phyloP scores from a whole-genome alignment of 2,888 invertebrate species.

The Callosobruchus maculatus region DNA sequence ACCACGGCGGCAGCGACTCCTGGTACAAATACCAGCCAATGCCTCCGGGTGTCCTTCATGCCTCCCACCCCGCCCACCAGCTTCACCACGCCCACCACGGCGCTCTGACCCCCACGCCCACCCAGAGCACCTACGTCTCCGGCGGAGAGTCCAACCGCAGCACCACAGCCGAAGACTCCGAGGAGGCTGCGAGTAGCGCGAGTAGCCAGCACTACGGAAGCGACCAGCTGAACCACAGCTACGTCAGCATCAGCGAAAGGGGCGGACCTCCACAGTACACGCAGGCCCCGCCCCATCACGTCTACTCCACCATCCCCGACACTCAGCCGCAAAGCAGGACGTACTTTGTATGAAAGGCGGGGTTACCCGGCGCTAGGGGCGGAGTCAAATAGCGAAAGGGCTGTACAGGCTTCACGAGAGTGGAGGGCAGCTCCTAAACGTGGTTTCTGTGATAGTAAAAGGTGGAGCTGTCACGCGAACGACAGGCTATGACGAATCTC shows the following conservation, averaged over 20 bases:
- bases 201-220: slow-evolving; percentile 62
- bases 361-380: not conserved
- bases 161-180: slow-evolving; percentile 46
- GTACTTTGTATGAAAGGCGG: slow-evolving; percentile 44
- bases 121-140: slow-evolving; percentile 59
- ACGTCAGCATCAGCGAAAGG: slow-evolving; percentile 61
- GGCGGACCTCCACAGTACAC: slow-evolving; percentile 41
- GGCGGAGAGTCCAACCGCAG: slow-evolving; percentile 55
- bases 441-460: not conserved
- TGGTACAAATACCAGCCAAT: slow-evolving; percentile 69
- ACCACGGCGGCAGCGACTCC: slow-evolving; percentile 53
- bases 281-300: slow-evolving; percentile 45
- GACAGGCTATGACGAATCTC: not conserved
- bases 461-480: not conserved
- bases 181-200: slow-evolving; percentile 51
- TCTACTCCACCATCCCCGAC: slow-evolving; percentile 50
- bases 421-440: not conserved
- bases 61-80: slow-evolving; percentile 26
- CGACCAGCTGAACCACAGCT: slow-evolving; percentile 64
- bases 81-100: slow-evolving; percentile 38
- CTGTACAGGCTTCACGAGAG: not conserved
- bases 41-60: slow-evolving; percentile 45
- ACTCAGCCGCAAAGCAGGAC: slow-evolving; percentile 46
- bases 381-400: not conserved
- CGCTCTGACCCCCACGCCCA: slow-evolving; percentile 57